A percentile compares a stretch with the other conserved stretches of the same genome.
phyloP scores from a whole-genome alignment of 2,113 vertebrate genomes.

The Thomomys bottae region DNA sequence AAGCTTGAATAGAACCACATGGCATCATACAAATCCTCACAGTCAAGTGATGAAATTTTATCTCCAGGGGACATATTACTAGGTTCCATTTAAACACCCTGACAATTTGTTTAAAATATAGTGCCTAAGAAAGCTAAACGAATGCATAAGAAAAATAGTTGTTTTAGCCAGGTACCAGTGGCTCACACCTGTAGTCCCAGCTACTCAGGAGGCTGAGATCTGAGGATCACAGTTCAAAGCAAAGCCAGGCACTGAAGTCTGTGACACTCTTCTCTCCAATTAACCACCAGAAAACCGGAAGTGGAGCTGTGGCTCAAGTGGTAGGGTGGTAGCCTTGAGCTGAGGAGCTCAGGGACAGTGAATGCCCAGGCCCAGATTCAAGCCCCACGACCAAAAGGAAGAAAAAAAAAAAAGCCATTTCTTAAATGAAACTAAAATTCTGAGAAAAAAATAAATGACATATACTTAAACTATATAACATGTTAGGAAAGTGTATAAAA shows the following conservation, averaged over 20 bases:
- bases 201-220: too few species aligned
- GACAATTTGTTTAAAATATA: constrained; percentile 30
- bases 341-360: too few species aligned
- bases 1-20: constrained; percentile 6
- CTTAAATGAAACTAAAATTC: constrained; percentile 37
- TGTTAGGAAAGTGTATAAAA: constrained; percentile 33
- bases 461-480: constrained; percentile 17
- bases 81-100: not conserved
- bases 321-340: too few species aligned
- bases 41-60: not conserved
- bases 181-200: too few species aligned
- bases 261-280: too few species aligned
- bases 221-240: too few species aligned
- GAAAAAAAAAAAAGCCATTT: constrained; percentile 1
- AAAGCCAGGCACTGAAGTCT: too few species aligned
- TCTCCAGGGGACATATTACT: not conserved
- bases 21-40: not conserved
- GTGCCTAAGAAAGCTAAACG: constrained; percentile 37
- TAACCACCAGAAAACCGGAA: too few species aligned
- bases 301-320: too few species aligned
- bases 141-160: not conserved
- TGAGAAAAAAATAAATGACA: constrained; percentile 46
- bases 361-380: too few species aligned
- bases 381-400: too few species aligned
- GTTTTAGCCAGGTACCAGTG: too few species aligned